Evolutionary conservation across 2,888 invertebrate species (phyloP), one percentile per base, ranked within the genome.

Genomic region (Strigamia maritima): DNA sequence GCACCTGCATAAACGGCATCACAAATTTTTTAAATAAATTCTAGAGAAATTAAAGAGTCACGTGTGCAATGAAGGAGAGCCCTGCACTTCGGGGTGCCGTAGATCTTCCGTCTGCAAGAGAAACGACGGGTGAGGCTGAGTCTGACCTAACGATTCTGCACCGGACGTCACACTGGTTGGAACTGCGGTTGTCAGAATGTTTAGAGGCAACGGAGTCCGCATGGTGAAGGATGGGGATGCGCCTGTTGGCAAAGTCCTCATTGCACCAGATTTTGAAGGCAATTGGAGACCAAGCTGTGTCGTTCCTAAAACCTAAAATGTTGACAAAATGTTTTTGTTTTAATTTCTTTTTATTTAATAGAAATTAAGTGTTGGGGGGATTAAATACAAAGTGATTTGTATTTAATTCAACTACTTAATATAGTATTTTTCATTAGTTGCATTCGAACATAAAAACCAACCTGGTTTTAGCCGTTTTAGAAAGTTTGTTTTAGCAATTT

Each of bases 91-190:
- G 16, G 60, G 78, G 35, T 78, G 78, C 78, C 78, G 65, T 12
- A 78, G 70, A 22, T 78, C 78, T 38, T 78, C 78, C 19, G 78
- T 65, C 74, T 78, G 78, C n/a, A 78, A 49, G 26, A 78, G 65
- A 38, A 78, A 65, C 16, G 78, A 70, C 19, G 78, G 74, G 24
- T 28, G 77, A 28, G 49, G n/a, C 26, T 70, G 78, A 26, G 60
- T 49, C 49, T 49, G 78, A 19, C 78, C 40, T 22, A 65, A 70
- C 28, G 78, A 78, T 70, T 7, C 35, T n/a, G 70, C 22, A 12
- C 38, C 78, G 19, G 49, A 8, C 16, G 78, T 31, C 40, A 65
- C 77, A 60, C 60, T 60, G 16, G 77, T 28, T 26, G 77, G 77
- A 44, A 77, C 24, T 60, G 60, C 60, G 19, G 77, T 77, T 22